Evolutionary conservation across 2,113 vertebrate genomes (phyloP), one percentile per base, ranked within the genome.

Genomic region (Etheostoma spectabile): DNA sequence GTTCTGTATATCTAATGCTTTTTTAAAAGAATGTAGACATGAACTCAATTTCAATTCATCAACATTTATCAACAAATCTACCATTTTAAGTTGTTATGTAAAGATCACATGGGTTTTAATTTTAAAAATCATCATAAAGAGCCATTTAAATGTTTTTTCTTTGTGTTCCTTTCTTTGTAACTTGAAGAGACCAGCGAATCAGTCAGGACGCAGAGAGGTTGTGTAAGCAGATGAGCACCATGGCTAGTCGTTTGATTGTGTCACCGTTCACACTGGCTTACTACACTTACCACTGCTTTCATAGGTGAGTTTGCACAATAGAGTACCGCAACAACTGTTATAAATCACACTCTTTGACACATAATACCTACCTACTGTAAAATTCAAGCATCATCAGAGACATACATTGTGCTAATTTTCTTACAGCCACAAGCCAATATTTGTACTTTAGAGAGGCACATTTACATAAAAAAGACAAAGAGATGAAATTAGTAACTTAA

Each of bases 131-230:
- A 14, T 16, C 16, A 16, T 3, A 0, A 30, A 22, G 16, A 57
- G 46, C 18, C 16, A 38, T 18, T 19, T 21, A 12, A 56, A 22
- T 15, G 14, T 19, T 38, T 35, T 8, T 6, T 13, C 2, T 45
- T 38, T 61, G 15, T 56, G 6, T 63, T 67, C 73, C 2, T 21
- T 16, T 63, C 3, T 62, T 27, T 86, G 24, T 78, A 8, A 27
- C 64, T 35, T 30, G 0, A 90, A 99, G 98, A 74, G 98, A 99
- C 92, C 98, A 99, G 95, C 95, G 98, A 6, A 99, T 99, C 93
- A 99, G 97, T 91, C 98, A 99, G 92, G 98, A 99, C 1, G 95
- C 95, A 56, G 98, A 99, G 86, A 94, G 96, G 56, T 93, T 99
- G 86, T 99, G 98, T 92, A 96, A 93, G 74, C 97, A 98, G 92